Percentiles rank a stretch among this genome's conserved stretches.
These are phyloP conservation scores for Sebastes vulpes DNA, from an alignment of 2,797 vertebrate genomes.

Conservation along the genomic window DNA sequence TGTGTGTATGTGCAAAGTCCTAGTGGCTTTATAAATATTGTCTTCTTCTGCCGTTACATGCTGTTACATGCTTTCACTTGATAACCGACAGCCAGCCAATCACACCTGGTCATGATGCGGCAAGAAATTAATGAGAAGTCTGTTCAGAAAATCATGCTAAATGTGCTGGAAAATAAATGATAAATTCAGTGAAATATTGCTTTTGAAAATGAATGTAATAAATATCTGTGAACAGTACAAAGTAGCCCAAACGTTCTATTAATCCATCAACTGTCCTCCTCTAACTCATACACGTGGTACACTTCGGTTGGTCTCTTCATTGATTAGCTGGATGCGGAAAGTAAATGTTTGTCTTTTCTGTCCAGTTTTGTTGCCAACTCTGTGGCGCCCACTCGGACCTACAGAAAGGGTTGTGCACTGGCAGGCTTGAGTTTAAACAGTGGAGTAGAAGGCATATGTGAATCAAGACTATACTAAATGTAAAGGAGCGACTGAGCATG, in stretches of 20 bases:
- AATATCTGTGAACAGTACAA: conserved; percentile 24
- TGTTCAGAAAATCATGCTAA: neutral
- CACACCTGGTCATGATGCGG: conserved; percentile 14
- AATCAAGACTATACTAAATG: conserved; percentile 53
- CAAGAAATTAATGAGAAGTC: neutral
- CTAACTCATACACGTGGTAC: conserved; percentile 10
- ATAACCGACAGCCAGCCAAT: conserved; percentile 29
- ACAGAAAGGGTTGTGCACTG: neutral
- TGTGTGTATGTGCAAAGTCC: conserved; percentile 57
- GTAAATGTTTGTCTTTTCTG: neutral
- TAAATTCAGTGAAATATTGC: conserved; percentile 38
- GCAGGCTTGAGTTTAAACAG: conserved; percentile 31
- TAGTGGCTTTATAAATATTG: conserved; percentile 38
- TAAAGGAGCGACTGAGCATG: conserved; percentile 59
- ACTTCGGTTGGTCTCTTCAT: conserved; percentile 36
- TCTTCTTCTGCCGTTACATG: conserved; percentile 34
- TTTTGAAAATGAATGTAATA: conserved; percentile 31
- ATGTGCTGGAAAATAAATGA: neutral
- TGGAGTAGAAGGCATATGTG: conserved; percentile 69
- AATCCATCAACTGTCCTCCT: neutral
- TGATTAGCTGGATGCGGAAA: conserved; percentile 12
- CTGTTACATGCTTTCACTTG: conserved; percentile 28
- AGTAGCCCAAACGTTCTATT: neutral
- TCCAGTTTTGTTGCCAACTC: conserved; percentile 5
- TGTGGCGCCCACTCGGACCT: neutral